Base-by-base conservation (phyloP, 2,113 vertebrate species). In the Podiceps cristatus region DNA sequence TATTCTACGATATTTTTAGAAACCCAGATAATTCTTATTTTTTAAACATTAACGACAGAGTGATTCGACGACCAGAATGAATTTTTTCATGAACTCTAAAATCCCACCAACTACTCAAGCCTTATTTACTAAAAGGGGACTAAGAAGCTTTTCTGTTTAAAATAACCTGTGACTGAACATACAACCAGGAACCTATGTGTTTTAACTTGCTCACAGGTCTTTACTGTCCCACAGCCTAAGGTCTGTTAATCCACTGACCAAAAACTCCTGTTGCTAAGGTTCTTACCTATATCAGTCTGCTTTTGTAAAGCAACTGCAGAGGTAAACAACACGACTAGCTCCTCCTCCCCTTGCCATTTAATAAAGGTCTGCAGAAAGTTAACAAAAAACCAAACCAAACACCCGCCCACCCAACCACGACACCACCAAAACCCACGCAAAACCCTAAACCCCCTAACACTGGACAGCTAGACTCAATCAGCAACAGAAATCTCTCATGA, bases 261-360 rank as follows among this genome's bases (percentile, higher is more conserved):
- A n/a, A 47, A 59, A 53, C 40, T 71, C 24, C 29, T 22, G 17
- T 64, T 64, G 29, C 9, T 8, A 53, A 27, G 7, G 47, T 63
- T 56, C 35, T n/a, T 78, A 25, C 42, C 73, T 55, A 22, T 25
- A 40, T 50, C 24, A 28, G 8, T 27, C 53, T 74, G 60, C 15
- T 93, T 73, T 29, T n/a, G 40, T 44, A 60, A 66, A 73, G 52
- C 53, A 85, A 37, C 44, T 40, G 18, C 37, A 40, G 42, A 75
- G 33, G 44, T 63, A 58, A 85, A 68, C 47, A 79, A 11, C 42
- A 50, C 0, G 1, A 63, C 49, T 50, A 23, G 10, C 19, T 74
- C 37, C 60, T 74, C 45, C 6, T n/a, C 16, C 27, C n/a, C 2
- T 8, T 0, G 1, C 5, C 6, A 20, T 31, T 64, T 52, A 59